A percentile compares a stretch with the other conserved stretches of the same genome.
These are phyloP conservation scores for Aphidius colemani DNA, from an alignment of 2,888 invertebrate species.

Conservation along the genomic window DNA sequence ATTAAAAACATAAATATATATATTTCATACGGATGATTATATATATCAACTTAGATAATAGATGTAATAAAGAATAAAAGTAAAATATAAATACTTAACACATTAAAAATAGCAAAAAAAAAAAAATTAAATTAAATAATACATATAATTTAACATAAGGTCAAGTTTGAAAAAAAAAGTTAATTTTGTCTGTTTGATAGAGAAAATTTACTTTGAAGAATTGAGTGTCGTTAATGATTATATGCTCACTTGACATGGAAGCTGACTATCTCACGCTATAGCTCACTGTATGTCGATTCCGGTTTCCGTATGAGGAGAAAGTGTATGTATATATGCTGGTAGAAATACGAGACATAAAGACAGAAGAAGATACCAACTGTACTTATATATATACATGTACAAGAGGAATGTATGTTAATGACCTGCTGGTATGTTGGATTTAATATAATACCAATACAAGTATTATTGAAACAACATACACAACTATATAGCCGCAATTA, in stretches of 20 bases:
- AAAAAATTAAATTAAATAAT: too few relatives aligned
- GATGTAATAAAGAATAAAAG: background rate
- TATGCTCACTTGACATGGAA: background rate
- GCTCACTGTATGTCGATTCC: background rate
- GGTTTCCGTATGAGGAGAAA: conserved; percentile 21
- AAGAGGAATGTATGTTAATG: conserved; percentile 49
- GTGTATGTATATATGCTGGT: conserved; percentile 11
- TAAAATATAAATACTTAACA: too few relatives aligned
- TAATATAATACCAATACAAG: background rate
- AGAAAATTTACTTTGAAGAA: background rate
- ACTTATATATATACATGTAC: conserved; percentile 13
- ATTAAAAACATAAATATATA: background rate
- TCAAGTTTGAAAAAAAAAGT: too few relatives aligned
- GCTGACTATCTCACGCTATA: conserved; percentile 36
- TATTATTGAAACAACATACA: background rate
- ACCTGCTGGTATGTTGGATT: conserved; percentile 23
- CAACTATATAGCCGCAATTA: conserved; percentile 6
- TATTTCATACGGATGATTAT: background rate
- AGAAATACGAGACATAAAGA: conserved; percentile 14
- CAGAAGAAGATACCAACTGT: conserved; percentile 40
- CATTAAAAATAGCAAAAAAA: too few relatives aligned
- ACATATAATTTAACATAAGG: too few relatives aligned
- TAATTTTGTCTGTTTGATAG: too few relatives aligned
- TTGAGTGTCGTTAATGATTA: background rate
- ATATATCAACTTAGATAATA: background rate